phyloP scores from a whole-genome alignment of 2,888 invertebrate species.

The Erynnis tages region DNA sequence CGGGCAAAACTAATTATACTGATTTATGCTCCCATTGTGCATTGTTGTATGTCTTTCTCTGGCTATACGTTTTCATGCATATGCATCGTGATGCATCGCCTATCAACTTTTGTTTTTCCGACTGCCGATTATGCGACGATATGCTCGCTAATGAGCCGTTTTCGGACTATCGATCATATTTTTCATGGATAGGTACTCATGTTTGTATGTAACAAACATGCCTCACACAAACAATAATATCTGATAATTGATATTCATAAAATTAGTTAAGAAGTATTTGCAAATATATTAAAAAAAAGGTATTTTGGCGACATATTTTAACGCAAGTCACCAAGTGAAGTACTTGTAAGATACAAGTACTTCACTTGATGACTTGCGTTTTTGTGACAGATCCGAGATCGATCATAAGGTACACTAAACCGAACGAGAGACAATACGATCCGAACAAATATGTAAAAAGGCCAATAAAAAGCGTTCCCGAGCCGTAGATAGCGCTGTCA shows the following conservation, averaged over 20 bases:
- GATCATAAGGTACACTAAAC: slow-evolving; percentile 14
- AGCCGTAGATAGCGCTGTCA: slow-evolving; percentile 47
- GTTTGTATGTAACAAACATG: no score
- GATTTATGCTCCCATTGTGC: slow-evolving; percentile 97
- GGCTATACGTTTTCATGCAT: slow-evolving; percentile 52
- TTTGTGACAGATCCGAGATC: slow-evolving; percentile 11
- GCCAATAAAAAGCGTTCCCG: slow-evolving; percentile 11
- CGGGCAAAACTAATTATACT: slow-evolving; percentile 93
- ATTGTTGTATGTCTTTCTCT: slow-evolving; percentile 87
- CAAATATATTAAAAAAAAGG: no score
- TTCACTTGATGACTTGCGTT: no score
- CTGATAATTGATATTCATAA: neutral
- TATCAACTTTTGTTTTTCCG: slow-evolving; percentile 41
- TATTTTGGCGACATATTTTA: neutral
- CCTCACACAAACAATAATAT: neutral
- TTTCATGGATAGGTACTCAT: neutral
- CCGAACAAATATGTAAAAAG: slow-evolving; percentile 7
- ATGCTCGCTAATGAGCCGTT: slow-evolving; percentile 24
- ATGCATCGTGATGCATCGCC: slow-evolving; percentile 43
- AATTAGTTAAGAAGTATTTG: neutral
- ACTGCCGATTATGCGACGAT: slow-evolving; percentile 31
- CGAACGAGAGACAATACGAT: slow-evolving; percentile 10
- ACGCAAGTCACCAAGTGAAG: neutral
- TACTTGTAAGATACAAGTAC: neutral
- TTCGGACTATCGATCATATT: slow-evolving; percentile 17